Evolutionary conservation across 2,888 invertebrate species (phyloP).

Genomic region (Lepidocyrtinus sp.): DNA sequence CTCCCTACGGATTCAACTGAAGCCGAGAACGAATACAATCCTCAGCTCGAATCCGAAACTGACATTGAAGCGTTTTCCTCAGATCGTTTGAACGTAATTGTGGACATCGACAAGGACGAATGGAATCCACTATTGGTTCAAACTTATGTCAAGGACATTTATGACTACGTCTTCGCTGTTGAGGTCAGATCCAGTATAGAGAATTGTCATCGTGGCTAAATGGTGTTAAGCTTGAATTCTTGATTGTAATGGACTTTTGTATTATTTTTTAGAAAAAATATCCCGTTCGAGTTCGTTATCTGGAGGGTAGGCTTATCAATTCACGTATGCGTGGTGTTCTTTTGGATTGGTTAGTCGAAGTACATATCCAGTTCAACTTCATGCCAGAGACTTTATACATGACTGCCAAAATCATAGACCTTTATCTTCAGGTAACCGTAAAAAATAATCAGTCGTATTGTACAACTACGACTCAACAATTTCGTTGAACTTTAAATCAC

Average conservation of each 20-base stretch:
- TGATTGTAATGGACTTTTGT: conserved; percentile 29
- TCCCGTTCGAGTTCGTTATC: conserved; percentile 78
- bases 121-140: conserved; percentile 85
- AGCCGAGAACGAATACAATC: conserved; percentile 40
- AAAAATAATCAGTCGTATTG: no score
- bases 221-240: background rate
- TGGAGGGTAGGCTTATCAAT: conserved; percentile 79
- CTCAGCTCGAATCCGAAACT: conserved; percentile 19
- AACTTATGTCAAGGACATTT: conserved; percentile 92
- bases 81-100: conserved; percentile 67
- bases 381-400: conserved; percentile 91
- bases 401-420: conserved; percentile 89
- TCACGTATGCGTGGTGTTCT: conserved; percentile 90
- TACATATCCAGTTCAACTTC: conserved; percentile 88
- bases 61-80: conserved; percentile 57
- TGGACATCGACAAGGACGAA: conserved; percentile 83
- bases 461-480: no score
- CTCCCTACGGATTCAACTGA: background rate
- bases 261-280: conserved; percentile 75
- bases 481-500: no score
- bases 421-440: conserved; percentile 86
- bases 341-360: conserved; percentile 95
- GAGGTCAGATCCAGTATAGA: conserved; percentile 75
- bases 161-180: conserved; percentile 83
- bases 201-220: conserved; percentile 23